Conservation (phyloP, 2,797 vertebrate species). For the Clarias laeviceps region DNA sequence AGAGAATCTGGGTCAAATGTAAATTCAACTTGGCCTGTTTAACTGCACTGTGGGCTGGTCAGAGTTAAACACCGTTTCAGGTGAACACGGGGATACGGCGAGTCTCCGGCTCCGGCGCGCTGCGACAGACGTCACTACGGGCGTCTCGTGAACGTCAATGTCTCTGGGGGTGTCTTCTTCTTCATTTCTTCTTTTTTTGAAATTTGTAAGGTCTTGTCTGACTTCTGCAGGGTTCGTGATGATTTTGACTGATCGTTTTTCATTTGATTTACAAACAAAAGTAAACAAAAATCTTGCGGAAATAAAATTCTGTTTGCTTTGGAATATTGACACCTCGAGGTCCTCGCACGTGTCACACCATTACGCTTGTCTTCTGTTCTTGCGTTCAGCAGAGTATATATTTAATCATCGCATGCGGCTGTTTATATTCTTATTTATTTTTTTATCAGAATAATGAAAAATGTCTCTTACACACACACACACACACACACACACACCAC, state of each 20-base stretch:
- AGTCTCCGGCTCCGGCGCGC: not conserved
- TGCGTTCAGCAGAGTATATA: no score
- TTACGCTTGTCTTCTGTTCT: no score
- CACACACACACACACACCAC: no score
- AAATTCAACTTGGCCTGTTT: constrained; percentile 45
- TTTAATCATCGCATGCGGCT: no score
- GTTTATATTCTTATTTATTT: no score
- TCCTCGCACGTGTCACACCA: no score
- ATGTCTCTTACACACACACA: no score
- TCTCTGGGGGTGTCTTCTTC: not conserved
- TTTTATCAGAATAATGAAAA: no score
- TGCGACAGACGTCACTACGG: not conserved
- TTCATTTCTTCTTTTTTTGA: not conserved
- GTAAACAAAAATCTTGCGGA: no score
- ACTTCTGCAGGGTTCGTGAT: not conserved
- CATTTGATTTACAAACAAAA: not conserved
- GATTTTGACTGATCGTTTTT: not conserved
- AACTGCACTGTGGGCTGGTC: constrained; percentile 19
- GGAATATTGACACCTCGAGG: not conserved
- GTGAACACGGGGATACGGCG: not conserved
- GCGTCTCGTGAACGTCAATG: not conserved
- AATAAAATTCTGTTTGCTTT: not conserved
- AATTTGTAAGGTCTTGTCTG: not conserved
- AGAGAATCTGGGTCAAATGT: constrained; percentile 52
- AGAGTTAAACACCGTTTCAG: constrained; percentile 45